A percentile compares a stretch with the other conserved stretches of the same genome.
These are phyloP conservation scores for Apomyelois bistriatella DNA, from an alignment of 2,888 invertebrate genomes.

Conservation along the genomic window DNA sequence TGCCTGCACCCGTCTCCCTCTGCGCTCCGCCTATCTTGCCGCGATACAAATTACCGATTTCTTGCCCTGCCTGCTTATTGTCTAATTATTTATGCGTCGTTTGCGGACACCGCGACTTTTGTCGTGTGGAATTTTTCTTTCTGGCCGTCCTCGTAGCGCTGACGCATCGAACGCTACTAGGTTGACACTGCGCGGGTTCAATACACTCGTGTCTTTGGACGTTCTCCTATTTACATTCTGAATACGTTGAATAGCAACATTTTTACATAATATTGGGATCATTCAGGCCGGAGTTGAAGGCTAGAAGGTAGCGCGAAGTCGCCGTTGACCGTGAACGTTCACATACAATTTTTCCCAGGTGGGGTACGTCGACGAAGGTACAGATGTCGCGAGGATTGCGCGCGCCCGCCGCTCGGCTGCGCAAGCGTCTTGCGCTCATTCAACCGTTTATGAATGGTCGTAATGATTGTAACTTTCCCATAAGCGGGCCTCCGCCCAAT, in stretches of 20 bases:
- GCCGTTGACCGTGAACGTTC: neutral
- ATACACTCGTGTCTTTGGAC: slow-evolving; percentile 48
- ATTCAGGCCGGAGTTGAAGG: slow-evolving; percentile 9
- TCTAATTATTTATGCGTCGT: slow-evolving; percentile 77
- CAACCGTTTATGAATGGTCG: slow-evolving; percentile 74
- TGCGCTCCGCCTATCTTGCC: slow-evolving; percentile 69
- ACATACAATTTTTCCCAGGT: neutral
- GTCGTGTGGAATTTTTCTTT: slow-evolving; percentile 65
- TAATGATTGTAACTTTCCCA: slow-evolving; percentile 73
- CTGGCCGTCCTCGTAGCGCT: slow-evolving; percentile 44
- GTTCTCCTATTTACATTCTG: slow-evolving; percentile 19
- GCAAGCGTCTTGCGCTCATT: slow-evolving; percentile 67
- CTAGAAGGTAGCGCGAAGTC: neutral
- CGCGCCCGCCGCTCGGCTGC: slow-evolving; percentile 49
- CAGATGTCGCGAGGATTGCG: slow-evolving; percentile 52
- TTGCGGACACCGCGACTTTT: slow-evolving; percentile 61
- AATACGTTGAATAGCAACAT: slow-evolving; percentile 19
- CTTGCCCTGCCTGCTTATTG: slow-evolving; percentile 76
- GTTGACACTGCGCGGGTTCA: slow-evolving; percentile 64
- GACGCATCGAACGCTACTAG: slow-evolving; percentile 64
- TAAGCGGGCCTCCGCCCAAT: slow-evolving; percentile 61
- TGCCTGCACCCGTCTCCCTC: slow-evolving; percentile 67
- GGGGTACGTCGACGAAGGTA: slow-evolving; percentile 43
- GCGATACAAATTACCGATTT: slow-evolving; percentile 77
- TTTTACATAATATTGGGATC: slow-evolving; percentile 24